Evolutionary conservation across 2,888 invertebrate species (phyloP), one percentile per base, ranked within the genome.

Genomic region (Anoplius nigerrimus): DNA sequence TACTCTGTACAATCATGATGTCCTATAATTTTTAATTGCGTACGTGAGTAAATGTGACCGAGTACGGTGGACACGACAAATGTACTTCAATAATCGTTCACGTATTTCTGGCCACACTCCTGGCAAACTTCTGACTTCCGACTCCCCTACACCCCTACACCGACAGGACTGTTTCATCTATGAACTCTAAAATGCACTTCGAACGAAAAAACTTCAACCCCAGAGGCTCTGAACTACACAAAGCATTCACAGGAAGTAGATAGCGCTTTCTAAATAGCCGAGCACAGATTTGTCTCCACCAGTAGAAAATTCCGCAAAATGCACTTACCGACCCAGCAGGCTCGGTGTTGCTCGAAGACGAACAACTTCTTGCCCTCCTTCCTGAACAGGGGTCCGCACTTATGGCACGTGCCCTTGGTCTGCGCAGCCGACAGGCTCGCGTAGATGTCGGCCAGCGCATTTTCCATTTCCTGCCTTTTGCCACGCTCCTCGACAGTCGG

Each of bases 241-340:
- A 42, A 42, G 42, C 6, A 42, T 42, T 42, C 42, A 8, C 42
- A 42, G 13, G 42, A 45, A 3, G 15, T 11, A 45, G 52, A 52
- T 52, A 48, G 8, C 48, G 5, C 48, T 48, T 48, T 48, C 48
- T 5, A 18, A 24, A 6, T 6, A 6, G 24, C 16, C 54, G 22
- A 54, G 21, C 22, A 24, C 1, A 59, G 51, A 52, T 5, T 45
- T 11, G 16, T 45, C 3, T n/a, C 4, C 16, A 45, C 2, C n/a
- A 45, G 45, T 5, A 48, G 48, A 48, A 18, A 15, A 21, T 11
- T 18, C 43, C 16, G 21, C 22, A n/a, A 27, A 27, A 34, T 22
- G 13, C 1, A 57, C 71, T 72, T 67, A 86, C 86, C 85, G 42
- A 85, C 78, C 83, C 86, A 88, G 57, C 80, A 85, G 0, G 72